Evolutionary conservation across 1,140 invertebrate genomes (phyloP).

Genomic region (Philotrypesis tridentata): DNA sequence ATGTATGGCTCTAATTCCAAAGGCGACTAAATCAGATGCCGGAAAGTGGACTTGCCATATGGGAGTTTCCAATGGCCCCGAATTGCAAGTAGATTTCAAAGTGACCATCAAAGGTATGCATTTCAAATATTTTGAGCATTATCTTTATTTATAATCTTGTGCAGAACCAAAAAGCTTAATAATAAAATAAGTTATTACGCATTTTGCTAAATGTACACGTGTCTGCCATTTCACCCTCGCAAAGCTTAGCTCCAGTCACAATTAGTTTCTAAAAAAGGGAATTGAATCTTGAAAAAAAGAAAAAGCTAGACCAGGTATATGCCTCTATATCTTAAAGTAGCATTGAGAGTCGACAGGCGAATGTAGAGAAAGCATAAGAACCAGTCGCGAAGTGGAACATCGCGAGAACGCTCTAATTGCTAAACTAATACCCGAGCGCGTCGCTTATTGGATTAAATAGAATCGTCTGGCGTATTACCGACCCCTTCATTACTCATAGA

Average conservation of each 20-base stretch:
- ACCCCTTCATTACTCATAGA: conserved; percentile 56
- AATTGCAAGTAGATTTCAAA: conserved; percentile 55
- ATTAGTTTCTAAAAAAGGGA: neutral
- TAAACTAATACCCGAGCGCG: conserved; percentile 57
- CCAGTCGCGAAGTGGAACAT: conserved; percentile 27
- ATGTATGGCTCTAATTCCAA: conserved; percentile 57
- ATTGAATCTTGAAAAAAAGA: neutral
- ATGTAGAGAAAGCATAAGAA: neutral
- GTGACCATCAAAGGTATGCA: conserved; percentile 64
- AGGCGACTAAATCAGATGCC: conserved; percentile 54
- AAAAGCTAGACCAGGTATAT: neutral
- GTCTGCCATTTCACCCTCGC: neutral
- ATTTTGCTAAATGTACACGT: neutral
- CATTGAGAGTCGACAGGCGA: neutral
- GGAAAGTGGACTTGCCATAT: conserved; percentile 65
- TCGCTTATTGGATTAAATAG: conserved; percentile 60
- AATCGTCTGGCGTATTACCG: conserved; percentile 54
- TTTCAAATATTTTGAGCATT: neutral
- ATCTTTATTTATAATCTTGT: neutral
- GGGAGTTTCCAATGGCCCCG: conserved; percentile 54
- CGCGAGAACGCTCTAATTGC: conserved; percentile 53
- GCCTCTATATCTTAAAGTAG: neutral
- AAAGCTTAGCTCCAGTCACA: neutral
- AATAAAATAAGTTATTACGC: neutral
- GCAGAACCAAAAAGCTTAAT: neutral